These are phyloP conservation scores for Plebejus melissa DNA, from an alignment of 2,888 invertebrate species.

Conservation along the genomic window DNA sequence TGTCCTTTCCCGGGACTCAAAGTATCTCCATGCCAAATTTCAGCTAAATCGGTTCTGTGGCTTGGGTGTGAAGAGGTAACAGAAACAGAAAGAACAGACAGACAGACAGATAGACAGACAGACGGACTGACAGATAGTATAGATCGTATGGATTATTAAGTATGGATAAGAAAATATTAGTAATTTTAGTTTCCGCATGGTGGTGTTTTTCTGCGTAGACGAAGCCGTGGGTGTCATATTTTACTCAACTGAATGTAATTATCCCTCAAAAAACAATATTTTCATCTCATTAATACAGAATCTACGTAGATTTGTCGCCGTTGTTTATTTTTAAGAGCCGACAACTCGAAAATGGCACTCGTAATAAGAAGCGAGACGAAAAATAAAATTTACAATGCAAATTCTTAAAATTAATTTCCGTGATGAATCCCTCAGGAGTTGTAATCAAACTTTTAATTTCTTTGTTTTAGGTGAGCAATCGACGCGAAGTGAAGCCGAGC, in stretches of 20 bases:
- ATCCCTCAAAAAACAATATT: neutral
- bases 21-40: no score
- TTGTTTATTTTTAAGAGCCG: constrained; percentile 2
- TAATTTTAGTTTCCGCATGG: no score
- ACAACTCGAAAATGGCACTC: constrained; percentile 45
- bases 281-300: neutral
- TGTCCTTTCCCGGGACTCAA: no score
- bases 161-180: no score
- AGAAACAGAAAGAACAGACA: no score
- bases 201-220: no score
- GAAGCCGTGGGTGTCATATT: neutral
- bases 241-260: neutral
- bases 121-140: no score
- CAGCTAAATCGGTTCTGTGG: no score
- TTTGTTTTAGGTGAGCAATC: constrained; percentile 37
- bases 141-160: no score
- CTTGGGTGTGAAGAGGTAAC: no score
- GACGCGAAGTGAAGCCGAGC: constrained; percentile 28
- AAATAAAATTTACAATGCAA: constrained; percentile 65
- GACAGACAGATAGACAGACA: no score
- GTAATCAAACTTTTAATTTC: constrained; percentile 55
- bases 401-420: constrained; percentile 57
- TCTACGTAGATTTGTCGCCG: neutral
- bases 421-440: constrained; percentile 57
- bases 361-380: constrained; percentile 55